phyloP scores from a whole-genome alignment of 2,888 invertebrate genomes.

The Stenolophus ochropezus region DNA sequence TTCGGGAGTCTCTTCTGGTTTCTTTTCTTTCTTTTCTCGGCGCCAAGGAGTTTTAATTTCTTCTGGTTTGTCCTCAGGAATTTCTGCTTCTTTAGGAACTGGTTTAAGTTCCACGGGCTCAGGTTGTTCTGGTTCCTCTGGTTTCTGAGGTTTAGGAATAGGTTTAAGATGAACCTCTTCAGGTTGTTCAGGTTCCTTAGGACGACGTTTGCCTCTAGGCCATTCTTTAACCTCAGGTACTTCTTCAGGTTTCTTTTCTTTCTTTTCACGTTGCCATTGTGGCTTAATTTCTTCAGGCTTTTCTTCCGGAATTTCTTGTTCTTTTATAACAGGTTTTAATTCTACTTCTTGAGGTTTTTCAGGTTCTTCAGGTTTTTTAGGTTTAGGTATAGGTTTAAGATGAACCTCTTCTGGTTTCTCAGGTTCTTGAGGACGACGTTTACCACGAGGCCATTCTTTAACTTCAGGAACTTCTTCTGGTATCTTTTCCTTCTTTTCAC shows the following conservation, averaged over 20 bases:
- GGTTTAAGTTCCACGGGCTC: constrained; percentile 65
- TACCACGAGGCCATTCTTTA: constrained; percentile 68
- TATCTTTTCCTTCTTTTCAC: constrained; percentile 67
- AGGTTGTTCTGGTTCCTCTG: constrained; percentile 65
- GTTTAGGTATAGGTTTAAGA: constrained; percentile 62
- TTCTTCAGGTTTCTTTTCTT: constrained; percentile 71
- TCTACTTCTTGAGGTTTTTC: constrained; percentile 73
- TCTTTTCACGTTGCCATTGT: constrained; percentile 68
- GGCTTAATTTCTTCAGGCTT: constrained; percentile 65
- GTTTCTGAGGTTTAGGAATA: constrained; percentile 66
- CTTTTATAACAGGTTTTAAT: constrained; percentile 72
- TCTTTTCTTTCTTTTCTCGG: constrained; percentile 63
- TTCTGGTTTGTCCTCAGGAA: constrained; percentile 65
- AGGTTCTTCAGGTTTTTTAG: constrained; percentile 68
- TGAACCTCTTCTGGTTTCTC: constrained; percentile 66
- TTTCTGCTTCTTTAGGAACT: constrained; percentile 64
- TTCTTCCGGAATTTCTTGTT: constrained; percentile 65
- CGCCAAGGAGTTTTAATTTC: constrained; percentile 64
- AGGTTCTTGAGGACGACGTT: constrained; percentile 67
- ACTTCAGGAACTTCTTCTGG: constrained; percentile 69
- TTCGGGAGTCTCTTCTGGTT: constrained; percentile 65
- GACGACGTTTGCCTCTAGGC: constrained; percentile 69
- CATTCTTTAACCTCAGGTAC: constrained; percentile 67
- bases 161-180: constrained; percentile 72
- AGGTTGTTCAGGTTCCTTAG: constrained; percentile 72